These are phyloP conservation scores for Monoplex corrugatus DNA, from an alignment of 2,888 invertebrate species.

Conservation along the genomic window DNA sequence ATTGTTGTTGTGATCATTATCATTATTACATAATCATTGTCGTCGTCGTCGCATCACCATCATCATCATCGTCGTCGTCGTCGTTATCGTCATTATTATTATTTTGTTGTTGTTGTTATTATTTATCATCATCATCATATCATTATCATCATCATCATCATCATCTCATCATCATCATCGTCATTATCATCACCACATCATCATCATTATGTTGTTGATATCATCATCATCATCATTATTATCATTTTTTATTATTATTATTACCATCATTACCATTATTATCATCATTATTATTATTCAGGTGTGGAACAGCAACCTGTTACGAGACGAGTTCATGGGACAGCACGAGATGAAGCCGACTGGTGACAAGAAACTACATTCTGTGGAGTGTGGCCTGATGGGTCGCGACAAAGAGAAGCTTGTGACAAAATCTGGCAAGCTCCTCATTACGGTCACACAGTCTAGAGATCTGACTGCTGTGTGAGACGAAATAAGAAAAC, in stretches of 20 bases:
- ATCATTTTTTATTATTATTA: not conserved
- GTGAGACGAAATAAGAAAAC: too few relatives aligned
- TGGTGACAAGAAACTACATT: slow-evolving; percentile 65
- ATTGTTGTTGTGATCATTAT: not conserved
- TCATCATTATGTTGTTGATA: slow-evolving; percentile 1
- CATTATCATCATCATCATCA: slow-evolving; percentile 13
- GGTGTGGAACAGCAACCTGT: slow-evolving; percentile 81
- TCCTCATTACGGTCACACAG: slow-evolving; percentile 75
- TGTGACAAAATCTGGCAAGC: slow-evolving; percentile 69
- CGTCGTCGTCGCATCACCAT: not conserved
- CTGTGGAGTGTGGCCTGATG: slow-evolving; percentile 69
- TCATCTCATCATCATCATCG: not conserved
- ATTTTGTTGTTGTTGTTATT: not conserved
- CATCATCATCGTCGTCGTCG: not conserved
- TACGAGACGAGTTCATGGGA: slow-evolving; percentile 81
- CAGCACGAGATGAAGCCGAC: slow-evolving; percentile 70
- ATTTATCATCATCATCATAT: slow-evolving; percentile 3
- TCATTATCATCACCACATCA: not conserved
- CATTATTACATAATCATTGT: not conserved
- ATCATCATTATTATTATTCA: too few relatives aligned
- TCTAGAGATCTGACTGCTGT: slow-evolving; percentile 68
- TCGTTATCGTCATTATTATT: not conserved
- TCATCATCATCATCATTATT: too few relatives aligned
- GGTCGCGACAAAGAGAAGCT: slow-evolving; percentile 73
- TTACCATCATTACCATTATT: too few relatives aligned